phyloP scores from a whole-genome alignment of 2,888 invertebrate species.

The Drosophila atroscutellata region DNA sequence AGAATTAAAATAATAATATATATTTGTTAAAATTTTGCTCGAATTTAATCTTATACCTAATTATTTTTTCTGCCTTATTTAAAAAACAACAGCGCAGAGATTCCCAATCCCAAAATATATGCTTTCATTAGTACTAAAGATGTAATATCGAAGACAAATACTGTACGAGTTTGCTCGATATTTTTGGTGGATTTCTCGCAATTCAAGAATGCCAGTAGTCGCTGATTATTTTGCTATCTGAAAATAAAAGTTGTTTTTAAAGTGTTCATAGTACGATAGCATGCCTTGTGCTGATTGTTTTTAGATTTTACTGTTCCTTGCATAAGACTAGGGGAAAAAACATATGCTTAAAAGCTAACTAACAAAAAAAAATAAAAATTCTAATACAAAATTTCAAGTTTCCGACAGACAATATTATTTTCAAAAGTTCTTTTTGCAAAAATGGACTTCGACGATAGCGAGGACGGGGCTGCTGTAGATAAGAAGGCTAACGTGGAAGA shows the following conservation, averaged over 20 bases:
- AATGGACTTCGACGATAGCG: slow-evolving; percentile 32
- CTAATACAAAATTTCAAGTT: background rate
- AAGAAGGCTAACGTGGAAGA: background rate
- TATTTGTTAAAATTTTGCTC: background rate
- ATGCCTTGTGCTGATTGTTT: slow-evolving; percentile 26
- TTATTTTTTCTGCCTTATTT: background rate
- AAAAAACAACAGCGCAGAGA: background rate
- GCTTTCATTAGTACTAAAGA: no score
- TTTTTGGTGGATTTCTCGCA: background rate
- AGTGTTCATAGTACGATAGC: slow-evolving; percentile 4
- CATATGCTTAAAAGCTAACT: slow-evolving; percentile 9
- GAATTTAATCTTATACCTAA: background rate
- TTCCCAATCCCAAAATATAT: background rate
- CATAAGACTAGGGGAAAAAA: slow-evolving; percentile 20
- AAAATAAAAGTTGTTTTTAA: background rate
- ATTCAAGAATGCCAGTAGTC: background rate
- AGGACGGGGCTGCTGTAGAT: background rate
- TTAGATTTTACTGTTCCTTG: background rate
- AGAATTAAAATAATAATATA: background rate
- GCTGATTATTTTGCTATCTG: background rate
- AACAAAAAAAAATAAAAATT: slow-evolving; percentile 1
- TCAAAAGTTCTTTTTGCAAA: background rate
- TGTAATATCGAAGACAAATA: background rate
- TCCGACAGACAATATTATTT: background rate
- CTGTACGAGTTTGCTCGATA: background rate